Evolutionary conservation across 2,888 invertebrate species (phyloP).

Genomic region (Protodeltote pygarga): DNA sequence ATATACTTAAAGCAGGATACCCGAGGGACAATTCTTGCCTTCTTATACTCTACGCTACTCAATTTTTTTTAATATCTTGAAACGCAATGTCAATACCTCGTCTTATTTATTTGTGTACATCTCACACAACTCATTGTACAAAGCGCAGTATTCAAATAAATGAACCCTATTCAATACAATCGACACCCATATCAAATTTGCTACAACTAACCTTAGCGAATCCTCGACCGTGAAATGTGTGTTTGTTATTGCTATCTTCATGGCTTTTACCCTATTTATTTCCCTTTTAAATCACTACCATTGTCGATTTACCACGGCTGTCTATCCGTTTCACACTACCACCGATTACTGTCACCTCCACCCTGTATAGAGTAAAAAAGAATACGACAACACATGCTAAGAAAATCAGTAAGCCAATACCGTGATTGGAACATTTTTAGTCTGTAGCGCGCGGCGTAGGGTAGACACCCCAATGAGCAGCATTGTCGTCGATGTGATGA

Average conservation of each 20-base stretch:
- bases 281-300: slow-evolving; percentile 80
- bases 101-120: slow-evolving; percentile 10
- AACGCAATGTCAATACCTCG: slow-evolving; percentile 1
- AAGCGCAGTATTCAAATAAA: slow-evolving; percentile 43
- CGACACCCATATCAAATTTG: slow-evolving; percentile 70
- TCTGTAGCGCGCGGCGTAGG: slow-evolving; percentile 64
- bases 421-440: slow-evolving; percentile 34
- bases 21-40: too few species aligned
- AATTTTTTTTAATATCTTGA: too few species aligned
- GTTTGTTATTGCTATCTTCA: slow-evolving; percentile 82
- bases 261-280: slow-evolving; percentile 81
- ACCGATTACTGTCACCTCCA: slow-evolving; percentile 62
- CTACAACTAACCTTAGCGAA: slow-evolving; percentile 68
- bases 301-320: slow-evolving; percentile 81
- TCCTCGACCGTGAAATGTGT: slow-evolving; percentile 78
- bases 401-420: slow-evolving; percentile 48
- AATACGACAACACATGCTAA: slow-evolving; percentile 1
- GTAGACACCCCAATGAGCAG: slow-evolving; percentile 71
- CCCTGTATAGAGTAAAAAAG: slow-evolving; percentile 53
- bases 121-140: slow-evolving; percentile 21
- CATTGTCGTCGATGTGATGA: slow-evolving; percentile 77
- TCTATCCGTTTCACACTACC: slow-evolving; percentile 67
- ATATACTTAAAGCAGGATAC: too few species aligned
- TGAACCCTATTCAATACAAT: slow-evolving; percentile 51
- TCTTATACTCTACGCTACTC: too few species aligned